Evolutionary conservation across 2,888 invertebrate species (phyloP).

Genomic region (Patella pellucida): DNA sequence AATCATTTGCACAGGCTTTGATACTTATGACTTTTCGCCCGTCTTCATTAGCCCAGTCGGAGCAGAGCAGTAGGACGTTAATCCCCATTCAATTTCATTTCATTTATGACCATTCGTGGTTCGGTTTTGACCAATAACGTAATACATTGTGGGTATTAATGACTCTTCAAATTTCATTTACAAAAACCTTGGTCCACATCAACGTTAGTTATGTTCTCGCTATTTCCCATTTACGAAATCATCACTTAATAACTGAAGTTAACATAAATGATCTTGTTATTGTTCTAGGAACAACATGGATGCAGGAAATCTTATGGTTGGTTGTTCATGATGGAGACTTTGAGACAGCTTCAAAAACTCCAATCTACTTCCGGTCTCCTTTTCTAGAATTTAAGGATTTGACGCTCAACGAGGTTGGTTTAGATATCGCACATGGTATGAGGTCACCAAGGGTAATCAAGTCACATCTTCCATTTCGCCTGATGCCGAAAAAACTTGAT

Average conservation of each 20-base stretch:
- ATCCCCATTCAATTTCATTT: no score
- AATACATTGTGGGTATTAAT: no score
- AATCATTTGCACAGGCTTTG: no score
- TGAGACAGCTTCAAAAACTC: constrained; percentile 57
- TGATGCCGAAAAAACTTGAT: constrained; percentile 43
- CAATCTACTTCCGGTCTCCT: constrained; percentile 63
- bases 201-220: no score
- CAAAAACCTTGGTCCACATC: neutral
- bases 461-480: constrained; percentile 59
- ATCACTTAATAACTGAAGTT: neutral
- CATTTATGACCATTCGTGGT: no score
- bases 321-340: constrained; percentile 68
- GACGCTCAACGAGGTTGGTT: constrained; percentile 57
- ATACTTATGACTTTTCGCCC: no score
- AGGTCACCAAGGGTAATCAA: constrained; percentile 66
- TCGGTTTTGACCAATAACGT: no score
- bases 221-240: neutral
- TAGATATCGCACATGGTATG: constrained; percentile 55
- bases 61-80: no score
- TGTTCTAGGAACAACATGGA: constrained; percentile 71
- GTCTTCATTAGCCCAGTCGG: no score
- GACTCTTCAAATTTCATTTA: no score
- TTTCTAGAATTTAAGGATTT: constrained; percentile 65
- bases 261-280: neutral
- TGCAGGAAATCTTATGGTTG: constrained; percentile 71